phyloP scores from a whole-genome alignment of 2,888 invertebrate species.

The Nesidiocoris tenuis region DNA sequence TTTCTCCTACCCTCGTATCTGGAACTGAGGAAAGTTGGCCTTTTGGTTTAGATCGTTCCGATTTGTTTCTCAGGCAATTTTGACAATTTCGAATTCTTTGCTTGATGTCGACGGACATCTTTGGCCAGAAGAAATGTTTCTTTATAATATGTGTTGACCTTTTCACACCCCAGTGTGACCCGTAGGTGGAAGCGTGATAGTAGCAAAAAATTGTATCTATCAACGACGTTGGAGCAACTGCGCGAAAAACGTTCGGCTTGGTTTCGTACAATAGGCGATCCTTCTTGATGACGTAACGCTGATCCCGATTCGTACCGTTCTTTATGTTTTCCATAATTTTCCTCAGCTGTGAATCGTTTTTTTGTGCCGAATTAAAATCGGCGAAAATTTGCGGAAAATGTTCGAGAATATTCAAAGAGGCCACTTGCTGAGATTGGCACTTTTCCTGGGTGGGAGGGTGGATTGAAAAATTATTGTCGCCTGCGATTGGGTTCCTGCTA shows the following conservation, averaged over 20 bases:
- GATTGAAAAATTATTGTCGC: neutral
- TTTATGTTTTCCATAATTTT: neutral
- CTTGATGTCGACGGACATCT: neutral
- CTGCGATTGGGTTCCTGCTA: constrained; percentile 8
- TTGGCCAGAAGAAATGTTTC: neutral
- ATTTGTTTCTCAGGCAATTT: neutral
- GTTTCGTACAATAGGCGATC: neutral
- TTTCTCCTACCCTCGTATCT: no score
- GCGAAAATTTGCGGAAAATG: neutral
- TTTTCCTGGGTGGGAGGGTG: neutral
- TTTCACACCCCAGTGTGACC: neutral
- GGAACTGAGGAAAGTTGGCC: neutral
- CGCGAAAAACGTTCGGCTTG: neutral
- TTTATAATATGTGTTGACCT: neutral
- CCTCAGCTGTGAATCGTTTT: neutral
- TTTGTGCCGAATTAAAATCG: neutral
- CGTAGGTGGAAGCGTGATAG: neutral
- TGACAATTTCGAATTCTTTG: neutral
- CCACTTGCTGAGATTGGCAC: neutral
- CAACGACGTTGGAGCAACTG: neutral
- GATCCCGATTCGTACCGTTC: neutral
- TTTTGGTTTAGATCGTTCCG: neutral
- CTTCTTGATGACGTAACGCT: neutral
- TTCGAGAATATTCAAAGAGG: neutral
- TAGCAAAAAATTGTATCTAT: neutral